Evolutionary conservation across 2,113 vertebrate species (phyloP).

Genomic region (Monopterus albus): DNA sequence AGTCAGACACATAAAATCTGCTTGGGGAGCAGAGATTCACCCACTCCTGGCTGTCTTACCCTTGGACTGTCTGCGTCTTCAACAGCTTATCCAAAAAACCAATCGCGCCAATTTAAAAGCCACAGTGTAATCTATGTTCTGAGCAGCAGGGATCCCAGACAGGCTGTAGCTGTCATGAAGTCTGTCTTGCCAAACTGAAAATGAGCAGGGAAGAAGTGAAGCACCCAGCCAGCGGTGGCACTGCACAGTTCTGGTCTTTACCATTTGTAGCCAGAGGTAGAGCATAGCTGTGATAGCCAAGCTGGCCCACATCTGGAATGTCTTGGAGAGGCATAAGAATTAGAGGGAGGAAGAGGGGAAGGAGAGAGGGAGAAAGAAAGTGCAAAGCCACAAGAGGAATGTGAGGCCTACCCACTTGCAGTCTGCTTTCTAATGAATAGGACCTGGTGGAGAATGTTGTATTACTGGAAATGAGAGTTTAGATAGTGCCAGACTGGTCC

Average conservation of each 20-base stretch:
- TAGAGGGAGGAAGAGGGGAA: conserved; percentile 8
- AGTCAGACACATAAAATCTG: conserved; percentile 2
- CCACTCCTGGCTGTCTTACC: conserved; percentile 25
- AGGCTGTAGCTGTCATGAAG: conserved; percentile 36
- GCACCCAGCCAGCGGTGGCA: conserved; percentile 4
- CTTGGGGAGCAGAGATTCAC: background rate
- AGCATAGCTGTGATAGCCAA: conserved; percentile 9
- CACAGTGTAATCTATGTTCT: conserved; percentile 30
- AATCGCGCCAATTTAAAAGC: conserved; percentile 36
- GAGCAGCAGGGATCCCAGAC: conserved; percentile 32
- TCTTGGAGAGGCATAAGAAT: conserved; percentile 53
- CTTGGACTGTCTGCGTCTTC: conserved; percentile 25
- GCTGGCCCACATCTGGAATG: conserved; percentile 62
- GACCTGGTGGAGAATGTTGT: background rate
- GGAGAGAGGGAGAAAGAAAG: conserved; percentile 24
- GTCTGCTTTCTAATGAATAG: conserved; percentile 26
- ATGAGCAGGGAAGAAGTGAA: conserved; percentile 4
- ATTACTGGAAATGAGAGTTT: conserved; percentile 40
- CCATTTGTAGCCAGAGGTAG: conserved; percentile 34
- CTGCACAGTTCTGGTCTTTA: conserved; percentile 29
- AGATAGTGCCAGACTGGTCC: conserved; percentile 15
- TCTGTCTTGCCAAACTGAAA: conserved; percentile 34
- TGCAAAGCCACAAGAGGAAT: conserved; percentile 67
- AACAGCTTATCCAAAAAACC: conserved; percentile 33
- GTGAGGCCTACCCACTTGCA: conserved; percentile 54